Conservation (phyloP, 2,888 invertebrate genomes). For the Litoditis marina region DNA sequence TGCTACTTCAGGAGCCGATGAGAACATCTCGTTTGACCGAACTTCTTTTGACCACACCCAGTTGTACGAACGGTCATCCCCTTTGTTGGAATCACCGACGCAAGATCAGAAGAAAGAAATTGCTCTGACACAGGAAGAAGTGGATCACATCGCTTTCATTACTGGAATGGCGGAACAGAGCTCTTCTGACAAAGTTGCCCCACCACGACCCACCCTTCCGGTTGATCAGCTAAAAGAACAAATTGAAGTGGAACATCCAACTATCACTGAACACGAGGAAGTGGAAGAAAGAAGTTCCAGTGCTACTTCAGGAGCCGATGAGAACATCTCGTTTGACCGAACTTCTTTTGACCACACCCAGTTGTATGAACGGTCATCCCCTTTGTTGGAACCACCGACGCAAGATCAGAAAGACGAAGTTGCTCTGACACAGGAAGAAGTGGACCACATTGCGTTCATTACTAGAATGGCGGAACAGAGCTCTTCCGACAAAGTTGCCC, state of each 20-base stretch:
- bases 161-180: conserved; percentile 22
- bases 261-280: conserved; percentile 20
- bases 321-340: conserved; percentile 12
- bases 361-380: conserved; percentile 9
- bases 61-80: too few relatives aligned
- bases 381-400: conserved; percentile 6
- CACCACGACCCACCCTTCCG: conserved; percentile 12
- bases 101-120: too few relatives aligned
- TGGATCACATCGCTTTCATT: conserved; percentile 34
- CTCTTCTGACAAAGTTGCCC: conserved; percentile 8
- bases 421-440: conserved; percentile 10
- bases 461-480: conserved; percentile 11
- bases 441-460: conserved; percentile 12
- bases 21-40: conserved; percentile 18
- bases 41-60: too few relatives aligned
- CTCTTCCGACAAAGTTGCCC: background rate
- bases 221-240: background rate
- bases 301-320: conserved; percentile 30
- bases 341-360: conserved; percentile 10
- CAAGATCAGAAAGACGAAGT: conserved; percentile 1
- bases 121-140: conserved; percentile 22
- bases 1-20: conserved; percentile 27
- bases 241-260: conserved; percentile 12
- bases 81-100: too few relatives aligned
- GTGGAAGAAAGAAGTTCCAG: conserved; percentile 13